Conservation (phyloP, 2,888 invertebrate genomes). For the Lithosia quadra region DNA sequence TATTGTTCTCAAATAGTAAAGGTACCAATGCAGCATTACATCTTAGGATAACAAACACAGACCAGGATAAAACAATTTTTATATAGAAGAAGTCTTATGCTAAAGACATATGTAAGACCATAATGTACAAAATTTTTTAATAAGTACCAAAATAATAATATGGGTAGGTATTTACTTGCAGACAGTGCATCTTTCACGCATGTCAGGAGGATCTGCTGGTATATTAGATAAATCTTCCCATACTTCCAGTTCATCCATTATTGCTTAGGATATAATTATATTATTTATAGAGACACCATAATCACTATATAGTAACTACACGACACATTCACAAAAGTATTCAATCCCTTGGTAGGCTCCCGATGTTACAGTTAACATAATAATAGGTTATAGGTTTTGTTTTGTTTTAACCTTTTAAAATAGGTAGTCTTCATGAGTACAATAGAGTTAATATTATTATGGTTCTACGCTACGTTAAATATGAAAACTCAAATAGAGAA, state of each 20-base stretch:
- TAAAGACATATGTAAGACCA: background rate
- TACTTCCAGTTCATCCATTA: slow-evolving; percentile 80
- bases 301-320: too few relatives aligned
- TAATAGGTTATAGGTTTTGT: background rate
- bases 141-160: background rate
- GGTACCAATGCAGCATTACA: too few relatives aligned
- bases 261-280: too few relatives aligned
- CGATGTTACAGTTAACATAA: background rate
- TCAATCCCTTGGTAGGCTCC: too few relatives aligned
- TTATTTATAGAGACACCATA: background rate
- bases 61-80: background rate
- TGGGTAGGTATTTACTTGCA: slow-evolving; percentile 89
- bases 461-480: background rate
- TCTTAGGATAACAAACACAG: background rate
- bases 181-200: slow-evolving; percentile 89
- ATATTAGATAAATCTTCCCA: slow-evolving; percentile 92
- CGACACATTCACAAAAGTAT: too few relatives aligned
- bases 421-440: background rate
- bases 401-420: background rate
- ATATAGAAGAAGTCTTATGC: background rate
- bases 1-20: too few relatives aligned
- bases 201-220: slow-evolving; percentile 91
- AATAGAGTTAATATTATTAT: background rate
- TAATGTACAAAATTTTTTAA: background rate
- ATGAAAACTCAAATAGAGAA: too few relatives aligned